Base-by-base conservation (phyloP, 2,797 vertebrate genomes). In the Taeniopygia guttata region DNA sequence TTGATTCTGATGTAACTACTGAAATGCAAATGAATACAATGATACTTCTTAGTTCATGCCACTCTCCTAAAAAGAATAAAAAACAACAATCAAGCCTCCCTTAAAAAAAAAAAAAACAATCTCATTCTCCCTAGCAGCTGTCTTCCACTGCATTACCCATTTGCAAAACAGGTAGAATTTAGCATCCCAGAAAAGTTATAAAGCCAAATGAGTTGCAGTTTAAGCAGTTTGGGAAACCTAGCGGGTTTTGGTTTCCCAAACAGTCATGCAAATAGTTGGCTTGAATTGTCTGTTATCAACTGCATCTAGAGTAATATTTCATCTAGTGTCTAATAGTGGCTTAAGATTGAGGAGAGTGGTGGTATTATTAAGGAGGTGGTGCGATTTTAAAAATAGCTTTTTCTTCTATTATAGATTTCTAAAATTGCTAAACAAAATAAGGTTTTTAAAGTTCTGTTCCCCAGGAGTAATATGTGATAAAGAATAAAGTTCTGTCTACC, bases 351-450 rank as follows among this genome's bases (percentile, higher is more conserved):
- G 46, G 19, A 64, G 4, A 11, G 54, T 45, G 14, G 16, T 48
- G 1, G 1, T 56, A 49, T 34, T 70, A 38, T 43, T 70, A 26
- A 45, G n/a, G 4, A 66, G 23, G 46, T 38, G 20, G 59, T 68
- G 29, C 0, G 0, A 49, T 74, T 79, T 56, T 26, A 6, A 55
- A 90, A 83, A 38, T 4, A 2, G 11, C 3, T 43, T 63, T 81
- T 68, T 4, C 16, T 62, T 58, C 16, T 82, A 3, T 42, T 58
- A 13, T 2, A 34, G 5, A 17, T 54, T 56, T 84, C 34, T 13
- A 30, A 64, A 62, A 68, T 34, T 87, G 46, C 17, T n/a, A 46
- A 9, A 46, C 9, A 81, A 92, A 84, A 15, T 10, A n/a, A 40
- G 26, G 38, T 26, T n/a, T n/a, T n/a, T n/a, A n/a, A 80, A 80